Conservation (phyloP, 1,140 invertebrate species). For the Akabosia matsudoensis region DNA sequence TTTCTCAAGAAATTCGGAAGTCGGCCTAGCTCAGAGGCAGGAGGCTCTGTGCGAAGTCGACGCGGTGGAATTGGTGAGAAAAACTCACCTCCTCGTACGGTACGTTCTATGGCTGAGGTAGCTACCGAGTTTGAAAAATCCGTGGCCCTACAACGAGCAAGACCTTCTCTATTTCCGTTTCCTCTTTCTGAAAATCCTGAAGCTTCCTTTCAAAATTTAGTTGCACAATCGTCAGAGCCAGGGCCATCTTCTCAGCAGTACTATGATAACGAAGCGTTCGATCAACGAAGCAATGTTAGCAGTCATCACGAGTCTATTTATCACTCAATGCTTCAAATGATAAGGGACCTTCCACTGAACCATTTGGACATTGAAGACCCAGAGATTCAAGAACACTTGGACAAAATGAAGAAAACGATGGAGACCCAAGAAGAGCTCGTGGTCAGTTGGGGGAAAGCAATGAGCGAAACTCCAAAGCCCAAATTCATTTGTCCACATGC, state of each 20-base stretch:
- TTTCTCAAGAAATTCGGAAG: constrained; percentile 28
- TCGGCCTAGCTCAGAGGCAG: constrained; percentile 21
- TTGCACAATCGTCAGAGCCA: neutral
- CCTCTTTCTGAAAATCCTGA: neutral
- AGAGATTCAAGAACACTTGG: constrained; percentile 33
- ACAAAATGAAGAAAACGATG: constrained; percentile 21
- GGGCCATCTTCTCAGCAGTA: constrained; percentile 5
- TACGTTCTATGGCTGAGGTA: constrained; percentile 39
- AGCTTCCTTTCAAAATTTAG: neutral
- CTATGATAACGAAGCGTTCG: constrained; percentile 8
- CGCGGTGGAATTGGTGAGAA: neutral
- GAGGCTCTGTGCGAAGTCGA: neutral
- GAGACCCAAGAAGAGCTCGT: constrained; percentile 43
- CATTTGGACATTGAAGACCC: constrained; percentile 18
- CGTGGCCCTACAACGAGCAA: constrained; percentile 11
- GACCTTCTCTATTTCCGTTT: constrained; percentile 2
- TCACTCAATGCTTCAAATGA: constrained; percentile 31
- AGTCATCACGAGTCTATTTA: constrained; percentile 39
- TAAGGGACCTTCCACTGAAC: constrained; percentile 30
- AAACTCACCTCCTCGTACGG: neutral
- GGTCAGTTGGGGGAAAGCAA: constrained; percentile 24
- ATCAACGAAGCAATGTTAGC: neutral
- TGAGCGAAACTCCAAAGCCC: constrained; percentile 30
- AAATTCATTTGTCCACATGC: constrained; percentile 44
- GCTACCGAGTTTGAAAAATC: constrained; percentile 40